Conservation (phyloP, 1,140 invertebrate species). For the Wasmannia auropunctata region DNA sequence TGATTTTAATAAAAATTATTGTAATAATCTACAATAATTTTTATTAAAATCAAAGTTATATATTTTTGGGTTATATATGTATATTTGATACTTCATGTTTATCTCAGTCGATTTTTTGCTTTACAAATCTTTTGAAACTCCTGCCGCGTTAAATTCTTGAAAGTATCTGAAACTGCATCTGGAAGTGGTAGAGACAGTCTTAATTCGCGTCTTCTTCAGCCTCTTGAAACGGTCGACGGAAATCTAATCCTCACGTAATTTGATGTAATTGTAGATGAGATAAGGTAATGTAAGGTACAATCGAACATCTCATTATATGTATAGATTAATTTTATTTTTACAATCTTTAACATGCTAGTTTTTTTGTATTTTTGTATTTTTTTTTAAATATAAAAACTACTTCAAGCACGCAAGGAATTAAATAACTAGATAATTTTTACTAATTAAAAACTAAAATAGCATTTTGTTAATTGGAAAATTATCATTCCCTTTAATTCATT, state of each 20-base stretch:
- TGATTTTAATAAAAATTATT: not conserved
- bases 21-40: not conserved
- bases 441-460: not conserved
- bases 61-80: not conserved
- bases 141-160: not conserved
- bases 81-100: not conserved
- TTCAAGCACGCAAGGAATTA: not conserved
- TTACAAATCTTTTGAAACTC: not conserved
- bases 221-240: slow-evolving; percentile 25
- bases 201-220: slow-evolving; percentile 20
- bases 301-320: slow-evolving; percentile 20
- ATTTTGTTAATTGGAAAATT: not conserved
- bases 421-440: not conserved
- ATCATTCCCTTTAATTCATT: slow-evolving; percentile 3
- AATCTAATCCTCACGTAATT: slow-evolving; percentile 66
- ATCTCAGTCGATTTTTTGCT: slow-evolving; percentile 8
- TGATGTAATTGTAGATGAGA: slow-evolving; percentile 61
- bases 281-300: slow-evolving; percentile 28
- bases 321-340: not conserved
- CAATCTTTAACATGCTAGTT: not conserved
- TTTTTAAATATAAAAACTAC: not conserved
- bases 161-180: slow-evolving; percentile 7
- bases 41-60: not conserved
- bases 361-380: not conserved
- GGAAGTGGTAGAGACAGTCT: not conserved